Evolutionary conservation across 2,888 invertebrate species (phyloP).

Genomic region (Hemaris fuciformis): DNA sequence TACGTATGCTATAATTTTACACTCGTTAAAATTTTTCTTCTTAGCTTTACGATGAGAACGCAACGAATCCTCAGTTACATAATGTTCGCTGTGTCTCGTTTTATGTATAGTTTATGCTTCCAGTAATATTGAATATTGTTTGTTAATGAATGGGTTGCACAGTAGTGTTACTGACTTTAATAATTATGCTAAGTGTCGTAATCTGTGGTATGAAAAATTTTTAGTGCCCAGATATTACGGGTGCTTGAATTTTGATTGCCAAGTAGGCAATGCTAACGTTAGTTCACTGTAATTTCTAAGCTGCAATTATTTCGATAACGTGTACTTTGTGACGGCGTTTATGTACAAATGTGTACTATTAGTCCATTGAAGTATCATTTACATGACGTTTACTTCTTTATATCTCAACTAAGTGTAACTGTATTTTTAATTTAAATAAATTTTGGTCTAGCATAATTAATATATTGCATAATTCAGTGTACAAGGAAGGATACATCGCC

Average conservation of each 20-base stretch:
- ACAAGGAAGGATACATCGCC: not conserved
- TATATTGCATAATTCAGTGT: not conserved
- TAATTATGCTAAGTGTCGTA: slow-evolving; percentile 2
- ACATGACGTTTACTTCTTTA: too few relatives aligned
- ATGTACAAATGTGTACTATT: too few relatives aligned
- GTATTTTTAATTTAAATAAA: too few relatives aligned
- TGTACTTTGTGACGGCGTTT: too few relatives aligned
- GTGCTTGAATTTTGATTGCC: not conserved
- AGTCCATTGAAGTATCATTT: too few relatives aligned
- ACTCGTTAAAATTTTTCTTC: too few relatives aligned
- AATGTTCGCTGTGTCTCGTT: not conserved
- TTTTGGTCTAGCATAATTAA: not conserved
- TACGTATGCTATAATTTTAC: too few relatives aligned
- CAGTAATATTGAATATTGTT: not conserved
- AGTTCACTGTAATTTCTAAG: not conserved
- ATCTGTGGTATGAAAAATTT: slow-evolving; percentile 5
- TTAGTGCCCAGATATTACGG: not conserved
- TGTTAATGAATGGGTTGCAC: slow-evolving; percentile 4
- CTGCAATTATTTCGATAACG: not conserved
- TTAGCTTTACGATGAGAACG: not conserved
- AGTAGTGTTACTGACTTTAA: not conserved
- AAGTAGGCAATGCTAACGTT: not conserved
- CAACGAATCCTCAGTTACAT: not conserved
- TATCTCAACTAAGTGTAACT: too few relatives aligned
- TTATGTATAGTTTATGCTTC: not conserved